A percentile compares a stretch with the other conserved stretches of the same genome.
phyloP scores from a whole-genome alignment of 2,113 vertebrate species.

The Rhodinocichla rosea region DNA sequence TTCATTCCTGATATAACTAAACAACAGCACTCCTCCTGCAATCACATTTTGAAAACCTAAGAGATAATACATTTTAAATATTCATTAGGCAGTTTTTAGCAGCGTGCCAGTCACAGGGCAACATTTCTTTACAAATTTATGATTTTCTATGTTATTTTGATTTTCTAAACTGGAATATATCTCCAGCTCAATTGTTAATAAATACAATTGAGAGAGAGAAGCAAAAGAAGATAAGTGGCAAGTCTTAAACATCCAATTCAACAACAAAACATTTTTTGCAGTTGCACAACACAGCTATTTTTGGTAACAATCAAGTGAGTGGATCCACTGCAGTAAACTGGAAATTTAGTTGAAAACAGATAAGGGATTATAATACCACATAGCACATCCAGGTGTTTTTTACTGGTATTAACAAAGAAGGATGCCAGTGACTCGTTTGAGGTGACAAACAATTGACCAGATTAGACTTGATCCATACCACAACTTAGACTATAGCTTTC shows the following conservation, averaged over 20 bases:
- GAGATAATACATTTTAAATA: neutral
- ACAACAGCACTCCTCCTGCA: neutral
- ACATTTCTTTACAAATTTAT: neutral
- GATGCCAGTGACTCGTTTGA: neutral
- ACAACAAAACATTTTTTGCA: neutral
- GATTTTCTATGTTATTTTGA: neutral
- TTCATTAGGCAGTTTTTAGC: neutral
- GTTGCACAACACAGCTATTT: neutral
- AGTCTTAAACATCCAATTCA: neutral
- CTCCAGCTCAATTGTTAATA: neutral
- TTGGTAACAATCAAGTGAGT: neutral
- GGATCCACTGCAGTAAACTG: neutral
- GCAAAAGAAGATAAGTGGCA: neutral
- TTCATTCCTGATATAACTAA: neutral
- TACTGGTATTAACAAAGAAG: neutral
- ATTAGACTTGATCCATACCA: neutral
- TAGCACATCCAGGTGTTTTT: neutral
- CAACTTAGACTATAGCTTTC: neutral
- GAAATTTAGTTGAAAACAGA: neutral
- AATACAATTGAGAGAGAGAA: neutral
- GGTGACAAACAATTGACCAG: neutral
- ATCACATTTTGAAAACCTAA: neutral
- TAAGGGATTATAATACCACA: neutral
- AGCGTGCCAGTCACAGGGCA: neutral
- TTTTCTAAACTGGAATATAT: neutral